Percentiles rank a stretch among this genome's conserved stretches.
These are phyloP conservation scores for Adelges cooleyi DNA, from an alignment of 1,140 invertebrate genomes.

Conservation along the genomic window DNA sequence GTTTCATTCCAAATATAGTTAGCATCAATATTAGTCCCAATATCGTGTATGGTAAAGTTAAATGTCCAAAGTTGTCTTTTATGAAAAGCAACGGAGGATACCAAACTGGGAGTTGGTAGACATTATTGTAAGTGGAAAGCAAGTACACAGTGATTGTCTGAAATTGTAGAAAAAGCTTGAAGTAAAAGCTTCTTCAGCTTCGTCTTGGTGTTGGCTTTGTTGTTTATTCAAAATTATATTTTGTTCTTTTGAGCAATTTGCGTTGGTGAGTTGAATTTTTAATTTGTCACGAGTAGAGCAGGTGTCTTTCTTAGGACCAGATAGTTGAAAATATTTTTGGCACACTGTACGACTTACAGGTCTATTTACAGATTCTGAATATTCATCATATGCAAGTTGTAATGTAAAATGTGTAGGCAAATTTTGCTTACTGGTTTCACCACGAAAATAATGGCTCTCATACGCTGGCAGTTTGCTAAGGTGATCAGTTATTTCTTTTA, in stretches of 20 bases:
- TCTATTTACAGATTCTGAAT: background rate
- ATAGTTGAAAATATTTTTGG: slow-evolving; percentile 8
- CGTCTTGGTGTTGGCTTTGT: background rate
- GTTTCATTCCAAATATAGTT: slow-evolving; percentile 1
- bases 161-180: background rate
- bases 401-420: background rate
- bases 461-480: background rate
- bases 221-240: background rate
- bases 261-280: slow-evolving; percentile 1
- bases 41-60: slow-evolving; percentile 16
- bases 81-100: slow-evolving; percentile 23
- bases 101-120: slow-evolving; percentile 25
- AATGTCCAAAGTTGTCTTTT: slow-evolving; percentile 30
- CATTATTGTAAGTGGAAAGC: slow-evolving; percentile 30
- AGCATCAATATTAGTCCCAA: background rate
- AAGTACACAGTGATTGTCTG: background rate
- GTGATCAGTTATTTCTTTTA: background rate
- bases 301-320: background rate
- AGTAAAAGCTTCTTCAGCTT: background rate
- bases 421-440: background rate
- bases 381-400: background rate
- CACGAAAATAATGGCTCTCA: background rate
- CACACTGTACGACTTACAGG: background rate
- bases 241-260: background rate
- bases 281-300: background rate